These are phyloP conservation scores for Oreohelix idahoensis DNA, from an alignment of 1,140 invertebrate genomes.

Conservation along the genomic window DNA sequence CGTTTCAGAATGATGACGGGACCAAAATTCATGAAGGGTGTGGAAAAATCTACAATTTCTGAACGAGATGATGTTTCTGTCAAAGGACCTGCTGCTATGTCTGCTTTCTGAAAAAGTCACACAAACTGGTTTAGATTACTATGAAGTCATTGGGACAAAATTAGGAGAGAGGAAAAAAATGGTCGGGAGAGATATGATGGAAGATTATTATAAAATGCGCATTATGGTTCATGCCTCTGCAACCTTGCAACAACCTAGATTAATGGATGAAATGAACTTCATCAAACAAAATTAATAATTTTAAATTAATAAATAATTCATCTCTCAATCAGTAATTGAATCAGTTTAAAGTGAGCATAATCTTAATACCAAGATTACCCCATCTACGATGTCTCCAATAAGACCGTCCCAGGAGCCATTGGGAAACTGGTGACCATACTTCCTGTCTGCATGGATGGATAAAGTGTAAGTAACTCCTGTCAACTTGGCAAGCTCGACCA, in stretches of 20 bases:
- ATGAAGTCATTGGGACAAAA: no score
- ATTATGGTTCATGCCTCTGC: not conserved
- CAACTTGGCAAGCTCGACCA: slow-evolving; percentile 55
- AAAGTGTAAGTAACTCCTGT: slow-evolving; percentile 93
- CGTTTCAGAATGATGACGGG: slow-evolving; percentile 63
- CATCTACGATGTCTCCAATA: slow-evolving; percentile 60
- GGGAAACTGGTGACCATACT: slow-evolving; percentile 85
- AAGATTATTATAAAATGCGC: no score
- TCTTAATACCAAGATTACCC: slow-evolving; percentile 42
- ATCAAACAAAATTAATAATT: no score
- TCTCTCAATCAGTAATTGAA: no score
- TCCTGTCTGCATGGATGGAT: slow-evolving; percentile 89
- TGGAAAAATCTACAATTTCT: slow-evolving; percentile 64
- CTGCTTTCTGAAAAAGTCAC: slow-evolving; percentile 54
- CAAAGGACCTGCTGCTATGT: slow-evolving; percentile 66
- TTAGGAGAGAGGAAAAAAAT: no score
- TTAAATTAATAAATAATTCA: no score
- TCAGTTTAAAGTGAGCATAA: no score
- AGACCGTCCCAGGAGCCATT: slow-evolving; percentile 81
- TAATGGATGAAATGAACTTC: no score
- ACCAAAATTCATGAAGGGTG: slow-evolving; percentile 65
- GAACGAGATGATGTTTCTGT: slow-evolving; percentile 61
- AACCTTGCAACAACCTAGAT: not conserved
- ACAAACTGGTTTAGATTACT: no score
- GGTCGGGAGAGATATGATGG: no score